Evolutionary conservation across 2,113 vertebrate species (phyloP).

Genomic region (Neofelis nebulosa): DNA sequence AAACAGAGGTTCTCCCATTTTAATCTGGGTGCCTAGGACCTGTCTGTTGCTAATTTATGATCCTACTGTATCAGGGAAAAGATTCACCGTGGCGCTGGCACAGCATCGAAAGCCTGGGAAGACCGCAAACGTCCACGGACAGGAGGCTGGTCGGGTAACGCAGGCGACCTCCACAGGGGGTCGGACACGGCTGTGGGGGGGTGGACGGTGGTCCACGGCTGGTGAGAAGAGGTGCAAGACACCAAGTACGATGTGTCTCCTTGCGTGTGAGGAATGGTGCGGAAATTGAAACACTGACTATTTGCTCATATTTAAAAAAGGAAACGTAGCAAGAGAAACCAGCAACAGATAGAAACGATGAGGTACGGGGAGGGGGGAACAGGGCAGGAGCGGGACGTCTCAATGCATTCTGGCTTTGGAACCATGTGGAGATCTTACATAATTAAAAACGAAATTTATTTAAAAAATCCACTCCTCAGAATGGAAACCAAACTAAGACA

Average conservation of each 20-base stretch:
- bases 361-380: background rate
- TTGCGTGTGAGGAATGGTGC: background rate
- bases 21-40: background rate
- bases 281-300: background rate
- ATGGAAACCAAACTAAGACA: background rate
- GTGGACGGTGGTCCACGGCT: rapidly evolving
- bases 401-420: background rate
- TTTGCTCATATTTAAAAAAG: background rate
- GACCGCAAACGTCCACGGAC: background rate
- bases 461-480: background rate
- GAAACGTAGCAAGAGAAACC: background rate
- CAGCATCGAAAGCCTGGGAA: background rate
- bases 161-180: background rate
- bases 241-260: background rate
- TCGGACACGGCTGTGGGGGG: background rate
- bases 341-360: background rate
- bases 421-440: background rate
- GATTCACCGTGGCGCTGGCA: background rate
- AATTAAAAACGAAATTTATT: background rate
- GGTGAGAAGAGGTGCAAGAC: background rate
- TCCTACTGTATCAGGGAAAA: background rate
- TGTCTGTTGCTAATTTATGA: background rate
- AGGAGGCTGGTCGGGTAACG: background rate
- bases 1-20: background rate
- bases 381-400: background rate